These are phyloP conservation scores for Catagonus wagneri DNA, from an alignment of 2,113 vertebrate genomes.

Conservation along the genomic window DNA sequence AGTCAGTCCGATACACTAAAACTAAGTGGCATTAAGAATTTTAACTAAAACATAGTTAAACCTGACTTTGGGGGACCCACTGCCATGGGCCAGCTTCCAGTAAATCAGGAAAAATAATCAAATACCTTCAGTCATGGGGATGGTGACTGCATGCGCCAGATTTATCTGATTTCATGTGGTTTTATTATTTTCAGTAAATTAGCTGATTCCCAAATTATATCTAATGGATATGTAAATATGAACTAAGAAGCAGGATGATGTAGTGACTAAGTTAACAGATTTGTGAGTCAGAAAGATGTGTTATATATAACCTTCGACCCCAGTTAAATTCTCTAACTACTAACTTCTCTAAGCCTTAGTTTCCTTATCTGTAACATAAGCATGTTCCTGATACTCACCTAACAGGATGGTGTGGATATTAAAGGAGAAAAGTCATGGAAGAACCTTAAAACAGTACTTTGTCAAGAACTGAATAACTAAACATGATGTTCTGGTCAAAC, in stretches of 20 bases:
- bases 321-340: neutral
- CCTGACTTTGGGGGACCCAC: neutral
- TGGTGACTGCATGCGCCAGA: neutral
- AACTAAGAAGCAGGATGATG: neutral
- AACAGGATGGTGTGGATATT: neutral
- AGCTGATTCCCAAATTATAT: neutral
- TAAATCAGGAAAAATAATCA: neutral
- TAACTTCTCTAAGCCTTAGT: slow-evolving; percentile 28
- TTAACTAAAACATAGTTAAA: neutral
- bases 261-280: neutral
- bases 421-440: neutral
- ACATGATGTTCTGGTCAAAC: slow-evolving; percentile 32
- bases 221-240: neutral
- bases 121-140: neutral
- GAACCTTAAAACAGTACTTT: neutral
- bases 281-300: neutral
- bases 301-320: neutral
- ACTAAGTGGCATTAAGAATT: neutral
- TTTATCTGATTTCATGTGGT: neutral
- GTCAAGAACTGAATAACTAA: slow-evolving; percentile 41
- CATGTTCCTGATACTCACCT: neutral
- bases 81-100: neutral
- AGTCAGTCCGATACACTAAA: neutral
- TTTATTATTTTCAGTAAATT: slow-evolving; percentile 43
- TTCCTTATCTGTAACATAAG: neutral